A percentile compares a stretch with the other conserved stretches of the same genome.
These are phyloP conservation scores for Dexiosoma caninum DNA, from an alignment of 2,888 invertebrate genomes.

Conservation along the genomic window DNA sequence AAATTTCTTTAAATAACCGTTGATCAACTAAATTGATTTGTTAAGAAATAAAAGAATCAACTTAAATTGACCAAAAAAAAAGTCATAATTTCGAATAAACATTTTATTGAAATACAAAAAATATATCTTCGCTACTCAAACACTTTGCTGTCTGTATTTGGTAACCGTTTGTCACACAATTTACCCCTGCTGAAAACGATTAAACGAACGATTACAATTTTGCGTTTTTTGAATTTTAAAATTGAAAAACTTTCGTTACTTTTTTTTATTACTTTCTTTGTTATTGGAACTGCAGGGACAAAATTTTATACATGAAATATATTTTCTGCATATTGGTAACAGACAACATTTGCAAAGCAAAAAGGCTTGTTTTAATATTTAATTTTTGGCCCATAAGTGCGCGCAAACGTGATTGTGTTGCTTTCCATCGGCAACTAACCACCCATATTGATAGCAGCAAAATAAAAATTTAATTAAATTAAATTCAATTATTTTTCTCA, in stretches of 20 bases:
- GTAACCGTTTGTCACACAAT: not conserved
- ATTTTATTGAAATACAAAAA: conserved; percentile 31
- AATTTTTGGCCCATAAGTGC: conserved; percentile 34
- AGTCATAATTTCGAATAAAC: conserved; percentile 53
- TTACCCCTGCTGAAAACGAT: not conserved
- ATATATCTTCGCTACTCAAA: conserved; percentile 2
- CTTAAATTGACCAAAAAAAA: conserved; percentile 27
- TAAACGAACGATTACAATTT: conserved; percentile 1
- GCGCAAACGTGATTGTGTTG: conserved; percentile 20
- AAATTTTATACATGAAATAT: not conserved
- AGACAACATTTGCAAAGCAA: not conserved
- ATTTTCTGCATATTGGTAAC: not conserved
- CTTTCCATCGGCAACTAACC: not conserved
- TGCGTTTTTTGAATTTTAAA: conserved; percentile 50
- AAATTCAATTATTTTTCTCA: no score
- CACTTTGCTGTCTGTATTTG: conserved; percentile 4
- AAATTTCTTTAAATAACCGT: conserved; percentile 41
- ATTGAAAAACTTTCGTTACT: conserved; percentile 49
- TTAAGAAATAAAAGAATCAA: conserved; percentile 5
- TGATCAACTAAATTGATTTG: conserved; percentile 23
- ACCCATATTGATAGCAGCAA: conserved; percentile 11
- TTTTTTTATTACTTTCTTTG: conserved; percentile 37
- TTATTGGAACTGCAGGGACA: conserved; percentile 25
- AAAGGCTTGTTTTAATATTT: conserved; percentile 8
- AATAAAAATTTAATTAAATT: conserved; percentile 39